A percentile compares a stretch with the other conserved stretches of the same genome.
phyloP scores from a whole-genome alignment of 2,888 invertebrate species.

The Ennomos quercinarius region DNA sequence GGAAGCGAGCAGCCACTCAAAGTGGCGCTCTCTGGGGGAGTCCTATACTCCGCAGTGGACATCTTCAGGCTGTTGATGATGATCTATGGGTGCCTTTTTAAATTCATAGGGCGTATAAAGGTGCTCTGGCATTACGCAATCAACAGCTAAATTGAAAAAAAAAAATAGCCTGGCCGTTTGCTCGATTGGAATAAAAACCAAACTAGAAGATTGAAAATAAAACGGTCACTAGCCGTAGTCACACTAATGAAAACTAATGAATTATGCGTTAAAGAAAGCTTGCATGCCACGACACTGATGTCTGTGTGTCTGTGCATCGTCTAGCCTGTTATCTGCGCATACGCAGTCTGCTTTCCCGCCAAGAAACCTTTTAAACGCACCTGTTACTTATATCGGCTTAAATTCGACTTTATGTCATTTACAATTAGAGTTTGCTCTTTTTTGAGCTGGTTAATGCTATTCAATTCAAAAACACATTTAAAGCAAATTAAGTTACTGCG shows the following conservation, averaged over 20 bases:
- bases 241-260: background rate
- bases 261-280: slow-evolving; percentile 22
- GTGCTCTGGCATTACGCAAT: no score
- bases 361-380: background rate
- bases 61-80: no score
- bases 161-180: no score
- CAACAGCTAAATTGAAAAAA: no score
- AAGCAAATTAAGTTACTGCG: background rate
- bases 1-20: no score
- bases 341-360: slow-evolving; percentile 52
- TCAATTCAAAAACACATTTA: background rate
- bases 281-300: slow-evolving; percentile 36
- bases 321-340: slow-evolving; percentile 53
- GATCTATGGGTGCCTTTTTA: background rate
- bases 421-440: slow-evolving; percentile 1
- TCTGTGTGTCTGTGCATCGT: slow-evolving; percentile 74
- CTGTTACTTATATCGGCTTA: background rate
- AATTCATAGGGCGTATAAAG: no score
- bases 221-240: no score
- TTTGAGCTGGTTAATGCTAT: background rate
- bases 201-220: no score
- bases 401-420: slow-evolving; percentile 12
- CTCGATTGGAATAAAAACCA: no score
- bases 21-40: no score
- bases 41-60: no score